Base-by-base conservation (phyloP, 1,140 invertebrate species). In the Trachymyrmex septentrionalis region DNA sequence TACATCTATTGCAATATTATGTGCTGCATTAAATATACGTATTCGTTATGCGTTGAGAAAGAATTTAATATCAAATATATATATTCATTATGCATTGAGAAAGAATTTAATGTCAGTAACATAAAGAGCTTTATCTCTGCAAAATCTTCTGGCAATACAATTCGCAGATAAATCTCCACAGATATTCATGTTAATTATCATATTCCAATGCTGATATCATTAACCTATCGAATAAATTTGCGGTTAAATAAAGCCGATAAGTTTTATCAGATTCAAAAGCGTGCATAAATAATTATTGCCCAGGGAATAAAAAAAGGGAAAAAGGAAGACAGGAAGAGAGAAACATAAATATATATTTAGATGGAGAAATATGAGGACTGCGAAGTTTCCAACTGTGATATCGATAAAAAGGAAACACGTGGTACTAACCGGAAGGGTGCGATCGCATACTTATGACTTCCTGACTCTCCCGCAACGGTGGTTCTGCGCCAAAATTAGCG, bases 401-500 rank as follows among this genome's bases (percentile, higher is more conserved):
- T 63, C 63, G 78, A 88, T 88, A 90, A 91, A 91, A 91, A 90
- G 87, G 57, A 64, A 75, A 64, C 87, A 80, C 84, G 78, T 85
- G 84, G 75, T 73, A 66, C 48, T 84, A 73, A 69, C 84, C 90
- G 88, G 90, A 91, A 91, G 90, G 67, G 73, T 73, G 86, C 78
- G 73, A 84, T 90, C 89, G 84, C 67, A 66, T 90, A 91, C 89
- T 90, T 90, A 87, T 85, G 73, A 78, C 84, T 87, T 87, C 86
- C 86, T 82, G 73, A 64, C 59, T 87, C 75, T 86, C 63, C 82
- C 76, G 48, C 84, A 71, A 69, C 59, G 87, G 84, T 88, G 85
- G 63, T 86, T 90, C 89, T 44, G 87, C 24, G 85, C 85, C 87
- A 66, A 91, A 91, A 91, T 91, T 92, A 92, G 72, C 88, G 87